Evolutionary conservation across 1,140 invertebrate species (phyloP).

Genomic region (Drosophila asahinai): DNA sequence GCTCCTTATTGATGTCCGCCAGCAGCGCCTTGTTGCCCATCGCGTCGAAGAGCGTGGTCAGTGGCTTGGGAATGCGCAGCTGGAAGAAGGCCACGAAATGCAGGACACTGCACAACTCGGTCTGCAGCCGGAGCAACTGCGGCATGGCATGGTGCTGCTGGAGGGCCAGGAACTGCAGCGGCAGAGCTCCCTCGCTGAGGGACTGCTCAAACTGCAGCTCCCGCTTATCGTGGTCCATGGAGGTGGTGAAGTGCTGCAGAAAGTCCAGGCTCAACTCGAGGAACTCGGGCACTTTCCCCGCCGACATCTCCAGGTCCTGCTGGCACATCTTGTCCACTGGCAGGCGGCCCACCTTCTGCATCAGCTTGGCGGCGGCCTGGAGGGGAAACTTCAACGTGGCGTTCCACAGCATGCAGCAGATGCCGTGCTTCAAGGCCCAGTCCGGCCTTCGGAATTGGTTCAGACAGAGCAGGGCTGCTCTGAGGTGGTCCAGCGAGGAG

Average conservation of each 20-base stretch:
- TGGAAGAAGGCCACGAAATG: slow-evolving; percentile 92
- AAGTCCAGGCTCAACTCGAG: slow-evolving; percentile 90
- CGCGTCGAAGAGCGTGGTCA: slow-evolving; percentile 91
- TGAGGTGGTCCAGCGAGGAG: slow-evolving; percentile 88
- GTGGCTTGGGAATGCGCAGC: slow-evolving; percentile 90
- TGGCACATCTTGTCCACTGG: slow-evolving; percentile 93
- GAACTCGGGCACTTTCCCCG: slow-evolving; percentile 89
- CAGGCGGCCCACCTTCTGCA: slow-evolving; percentile 95
- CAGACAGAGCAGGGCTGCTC: slow-evolving; percentile 88
- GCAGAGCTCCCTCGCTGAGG: slow-evolving; percentile 88
- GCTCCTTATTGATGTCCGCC: slow-evolving; percentile 86
- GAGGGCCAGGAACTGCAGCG: slow-evolving; percentile 91
- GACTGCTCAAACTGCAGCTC: slow-evolving; percentile 89
- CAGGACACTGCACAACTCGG: slow-evolving; percentile 90
- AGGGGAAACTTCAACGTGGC: slow-evolving; percentile 92
- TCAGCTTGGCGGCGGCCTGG: slow-evolving; percentile 90
- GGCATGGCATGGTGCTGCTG: slow-evolving; percentile 91
- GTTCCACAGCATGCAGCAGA: slow-evolving; percentile 94
- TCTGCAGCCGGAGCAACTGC: slow-evolving; percentile 91
- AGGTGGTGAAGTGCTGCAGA: slow-evolving; percentile 89
- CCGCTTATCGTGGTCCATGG: slow-evolving; percentile 85
- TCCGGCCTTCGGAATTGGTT: slow-evolving; percentile 85
- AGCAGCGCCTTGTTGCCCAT: slow-evolving; percentile 86
- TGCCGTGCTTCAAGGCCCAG: slow-evolving; percentile 89
- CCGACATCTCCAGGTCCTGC: slow-evolving; percentile 91